phyloP scores from a whole-genome alignment of 2,113 vertebrate genomes.

The Syngnathus typhle region DNA sequence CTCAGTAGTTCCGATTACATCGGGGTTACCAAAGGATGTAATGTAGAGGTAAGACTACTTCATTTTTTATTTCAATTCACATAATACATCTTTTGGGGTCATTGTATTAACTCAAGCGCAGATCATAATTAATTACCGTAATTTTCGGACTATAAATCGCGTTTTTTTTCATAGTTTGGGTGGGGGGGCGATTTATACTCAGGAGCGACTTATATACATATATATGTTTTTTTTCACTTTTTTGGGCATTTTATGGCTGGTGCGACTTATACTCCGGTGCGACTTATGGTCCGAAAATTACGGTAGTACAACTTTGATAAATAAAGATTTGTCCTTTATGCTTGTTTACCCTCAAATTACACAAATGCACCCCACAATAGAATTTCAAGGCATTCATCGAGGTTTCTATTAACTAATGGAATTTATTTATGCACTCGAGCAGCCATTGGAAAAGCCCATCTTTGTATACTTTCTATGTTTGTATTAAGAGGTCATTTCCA shows the following conservation, averaged over 20 bases:
- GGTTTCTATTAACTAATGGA: constrained; percentile 6
- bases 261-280: no score
- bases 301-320: neutral
- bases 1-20: constrained; percentile 90
- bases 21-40: constrained; percentile 90
- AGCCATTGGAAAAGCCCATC: constrained; percentile 1
- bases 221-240: no score
- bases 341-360: neutral
- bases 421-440: constrained; percentile 10
- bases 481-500: neutral
- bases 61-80: neutral
- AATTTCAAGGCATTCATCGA: constrained; percentile 12
- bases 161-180: no score
- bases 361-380: neutral
- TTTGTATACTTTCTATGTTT: constrained; percentile 15
- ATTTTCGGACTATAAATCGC: no score
- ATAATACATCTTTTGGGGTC: neutral
- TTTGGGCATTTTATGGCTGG: no score
- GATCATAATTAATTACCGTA: neutral
- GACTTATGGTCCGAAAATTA: no score
- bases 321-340: neutral
- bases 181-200: no score
- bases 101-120: neutral
- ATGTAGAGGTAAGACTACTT: constrained; percentile 76
- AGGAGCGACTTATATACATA: no score